Conservation (phyloP, 1,140 invertebrate genomes). For the Samia ricini region DNA sequence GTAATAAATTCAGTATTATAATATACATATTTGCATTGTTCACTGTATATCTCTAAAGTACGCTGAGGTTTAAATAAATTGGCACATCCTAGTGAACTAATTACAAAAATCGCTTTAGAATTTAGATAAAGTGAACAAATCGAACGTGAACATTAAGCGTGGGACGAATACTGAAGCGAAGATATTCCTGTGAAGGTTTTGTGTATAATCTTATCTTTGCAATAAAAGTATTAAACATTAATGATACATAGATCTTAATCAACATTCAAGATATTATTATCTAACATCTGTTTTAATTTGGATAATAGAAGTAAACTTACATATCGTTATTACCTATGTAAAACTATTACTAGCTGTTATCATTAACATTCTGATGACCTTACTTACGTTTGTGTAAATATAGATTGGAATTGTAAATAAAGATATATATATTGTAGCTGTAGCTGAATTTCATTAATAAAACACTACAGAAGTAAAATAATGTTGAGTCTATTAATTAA, state of each 20-base stretch:
- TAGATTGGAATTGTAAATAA: too few species aligned
- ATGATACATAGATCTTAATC: background rate
- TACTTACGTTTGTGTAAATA: too few species aligned
- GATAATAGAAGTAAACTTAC: too few species aligned
- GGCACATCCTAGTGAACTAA: background rate
- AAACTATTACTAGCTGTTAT: too few species aligned
- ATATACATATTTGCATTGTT: slow-evolving; percentile 15
- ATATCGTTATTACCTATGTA: too few species aligned
- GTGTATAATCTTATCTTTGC: slow-evolving; percentile 1
- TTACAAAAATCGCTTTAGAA: background rate
- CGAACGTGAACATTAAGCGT: background rate
- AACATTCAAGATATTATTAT: background rate
- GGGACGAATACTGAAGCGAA: background rate
- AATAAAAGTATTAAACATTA: background rate
- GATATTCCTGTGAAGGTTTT: background rate
- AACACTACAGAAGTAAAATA: too few species aligned
- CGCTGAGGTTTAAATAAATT: background rate
- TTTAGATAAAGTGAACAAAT: background rate
- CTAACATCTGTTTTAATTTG: background rate
- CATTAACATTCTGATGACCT: too few species aligned
- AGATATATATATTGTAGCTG: too few species aligned
- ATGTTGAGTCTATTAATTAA: too few species aligned
- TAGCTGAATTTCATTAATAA: too few species aligned
- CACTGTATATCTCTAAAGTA: slow-evolving; percentile 11
- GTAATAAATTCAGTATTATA: slow-evolving; percentile 42